These are phyloP conservation scores for Montipora capricornis DNA, from an alignment of 64 coral and sea anemone genomes.

Conservation along the genomic window DNA sequence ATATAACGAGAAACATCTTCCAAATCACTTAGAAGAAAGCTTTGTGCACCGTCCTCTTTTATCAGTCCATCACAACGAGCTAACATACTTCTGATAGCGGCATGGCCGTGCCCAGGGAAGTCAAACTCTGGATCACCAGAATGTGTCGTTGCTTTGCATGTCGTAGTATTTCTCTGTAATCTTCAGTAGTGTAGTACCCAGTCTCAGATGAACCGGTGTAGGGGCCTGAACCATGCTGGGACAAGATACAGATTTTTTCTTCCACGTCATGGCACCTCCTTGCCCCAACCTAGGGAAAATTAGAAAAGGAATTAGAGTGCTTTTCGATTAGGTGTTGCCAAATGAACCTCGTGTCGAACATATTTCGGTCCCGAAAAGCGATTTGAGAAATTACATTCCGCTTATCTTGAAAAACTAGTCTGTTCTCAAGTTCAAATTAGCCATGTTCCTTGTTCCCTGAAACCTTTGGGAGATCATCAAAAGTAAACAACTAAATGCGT, in stretches of 20 bases:
- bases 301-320: neutral
- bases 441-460: no score
- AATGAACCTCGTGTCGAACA: no score
- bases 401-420: no score
- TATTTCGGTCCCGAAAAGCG: no score
- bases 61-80: conserved; percentile 44
- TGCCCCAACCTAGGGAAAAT: conserved; percentile 61
- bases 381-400: no score
- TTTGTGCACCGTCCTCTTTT: conserved; percentile 16
- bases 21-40: conserved; percentile 50
- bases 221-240: conserved; percentile 64
- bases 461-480: no score
- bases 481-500: no score
- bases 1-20: conserved; percentile 59
- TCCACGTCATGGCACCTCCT: conserved; percentile 65
- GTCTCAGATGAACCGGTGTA: neutral
- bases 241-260: conserved; percentile 63
- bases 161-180: conserved; percentile 26
- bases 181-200: neutral
- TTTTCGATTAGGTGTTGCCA: no score
- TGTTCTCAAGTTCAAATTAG: no score
- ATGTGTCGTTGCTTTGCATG: conserved; percentile 72
- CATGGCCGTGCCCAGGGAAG: conserved; percentile 79
- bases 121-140: conserved; percentile 85
- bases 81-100: conserved; percentile 71